Evolutionary conservation across 2,113 vertebrate genomes (phyloP), one percentile per base, ranked within the genome.

Genomic region (Bombycilla garrulus): DNA sequence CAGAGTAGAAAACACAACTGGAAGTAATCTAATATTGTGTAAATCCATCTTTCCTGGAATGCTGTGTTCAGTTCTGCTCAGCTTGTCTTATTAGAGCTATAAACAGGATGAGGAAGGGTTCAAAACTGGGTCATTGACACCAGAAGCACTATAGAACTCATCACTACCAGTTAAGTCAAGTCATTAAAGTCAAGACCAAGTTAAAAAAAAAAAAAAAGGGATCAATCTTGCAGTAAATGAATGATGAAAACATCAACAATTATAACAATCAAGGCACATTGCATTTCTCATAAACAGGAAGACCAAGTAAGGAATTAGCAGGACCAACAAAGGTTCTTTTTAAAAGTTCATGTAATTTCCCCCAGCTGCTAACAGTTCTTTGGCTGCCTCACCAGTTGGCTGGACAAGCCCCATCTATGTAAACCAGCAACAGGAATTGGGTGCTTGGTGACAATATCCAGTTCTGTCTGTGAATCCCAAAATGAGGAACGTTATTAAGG

Each of bases 21-120:
- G 69, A 86, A 94, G 26, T 65, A 92, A 80, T 69, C 74, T 88
- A 77, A 90, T 90, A 86, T 35, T 86, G 45, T 88, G 36, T 73
- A 93, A 92, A 90, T 93, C 62, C 86, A 5, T 88, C 66, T 81
- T 90, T 94, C 29, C 76, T 86, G 76, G 50, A 69, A 88, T 73
- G 25, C 19, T 83, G 17, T 5, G 3, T 53, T 93, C 73, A 72
- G 7, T 87, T 85, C 74, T 92, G 58, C 56, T 83, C 50, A 69
- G 47, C 48, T 88, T 93, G 58, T 67, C 79, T 70, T 71, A 62
- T 62, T n/a, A 73, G 79, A 90, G 47, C 50, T 81, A 70, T 86
- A 93, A 97, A 95, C 93, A 92, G 88, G 92, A 95, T 88, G 48
- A 60, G 84, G 58, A 71, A 85, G 47, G 7, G 90, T 94, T 94